Evolutionary conservation across 2,888 invertebrate genomes (phyloP).

Genomic region (Archaeoteleia sp.): DNA sequence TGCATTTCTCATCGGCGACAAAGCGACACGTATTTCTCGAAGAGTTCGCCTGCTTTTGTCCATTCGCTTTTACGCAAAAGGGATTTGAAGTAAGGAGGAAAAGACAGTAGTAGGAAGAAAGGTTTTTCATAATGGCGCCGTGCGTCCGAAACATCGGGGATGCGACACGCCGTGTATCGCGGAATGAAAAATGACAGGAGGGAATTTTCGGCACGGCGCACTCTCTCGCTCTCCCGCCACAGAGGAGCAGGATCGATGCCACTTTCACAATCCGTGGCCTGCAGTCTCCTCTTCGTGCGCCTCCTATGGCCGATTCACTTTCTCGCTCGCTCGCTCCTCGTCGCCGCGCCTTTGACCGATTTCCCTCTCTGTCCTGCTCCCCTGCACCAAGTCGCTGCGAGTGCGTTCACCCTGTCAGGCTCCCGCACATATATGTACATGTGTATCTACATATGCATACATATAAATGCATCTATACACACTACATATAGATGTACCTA

Average conservation of each 20-base stretch:
- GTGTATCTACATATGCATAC: too few relatives aligned
- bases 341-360: slow-evolving; percentile 23
- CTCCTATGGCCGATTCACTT: slow-evolving; percentile 3
- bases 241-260: slow-evolving; percentile 19
- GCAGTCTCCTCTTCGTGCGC: neutral
- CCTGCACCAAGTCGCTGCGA: slow-evolving; percentile 19
- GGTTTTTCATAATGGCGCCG: neutral
- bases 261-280: slow-evolving; percentile 19
- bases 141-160: neutral
- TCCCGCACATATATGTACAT: neutral
- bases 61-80: too few relatives aligned
- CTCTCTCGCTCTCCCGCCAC: slow-evolving; percentile 2
- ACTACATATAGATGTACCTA: too few relatives aligned
- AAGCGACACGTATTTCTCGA: too few relatives aligned
- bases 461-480: too few relatives aligned
- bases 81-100: too few relatives aligned
- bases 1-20: too few relatives aligned
- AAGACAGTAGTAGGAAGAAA: too few relatives aligned
- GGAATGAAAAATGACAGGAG: slow-evolving; percentile 24
- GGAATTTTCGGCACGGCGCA: slow-evolving; percentile 15
- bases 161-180: slow-evolving; percentile 1
- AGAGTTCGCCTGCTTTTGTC: too few relatives aligned
- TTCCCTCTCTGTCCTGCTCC: slow-evolving; percentile 22
- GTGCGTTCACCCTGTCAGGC: slow-evolving; percentile 23
- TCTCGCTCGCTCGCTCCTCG: slow-evolving; percentile 15